Conservation (phyloP, 2,113 vertebrate genomes). For the Epinephelus fuscoguttatus region DNA sequence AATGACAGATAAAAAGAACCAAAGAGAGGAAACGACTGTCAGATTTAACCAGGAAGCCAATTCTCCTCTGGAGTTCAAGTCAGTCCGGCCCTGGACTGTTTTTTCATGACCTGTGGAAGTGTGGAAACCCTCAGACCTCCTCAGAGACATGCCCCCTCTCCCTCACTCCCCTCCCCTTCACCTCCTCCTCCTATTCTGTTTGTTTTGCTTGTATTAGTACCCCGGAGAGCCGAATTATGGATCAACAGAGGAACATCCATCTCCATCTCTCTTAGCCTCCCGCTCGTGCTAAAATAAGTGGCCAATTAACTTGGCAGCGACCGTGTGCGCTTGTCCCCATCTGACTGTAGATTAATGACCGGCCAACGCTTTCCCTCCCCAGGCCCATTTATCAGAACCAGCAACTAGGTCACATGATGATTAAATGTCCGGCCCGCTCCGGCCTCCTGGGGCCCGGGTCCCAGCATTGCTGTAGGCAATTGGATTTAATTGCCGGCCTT, state of each 20-base stretch:
- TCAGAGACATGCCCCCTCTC: constrained; percentile 24
- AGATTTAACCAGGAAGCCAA: constrained; percentile 10
- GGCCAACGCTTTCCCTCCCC: constrained; percentile 88
- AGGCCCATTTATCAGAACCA: constrained; percentile 94
- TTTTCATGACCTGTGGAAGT: constrained; percentile 64
- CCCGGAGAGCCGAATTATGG: constrained; percentile 83
- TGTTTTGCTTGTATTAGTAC: constrained; percentile 77
- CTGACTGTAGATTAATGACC: constrained; percentile 95
- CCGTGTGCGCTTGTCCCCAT: constrained; percentile 91
- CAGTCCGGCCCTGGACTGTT: constrained; percentile 76
- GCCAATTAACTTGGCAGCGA: constrained; percentile 93
- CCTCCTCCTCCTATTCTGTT: constrained; percentile 61
- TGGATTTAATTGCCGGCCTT: constrained; percentile 91
- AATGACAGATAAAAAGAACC: constrained; percentile 1
- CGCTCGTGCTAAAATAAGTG: constrained; percentile 88
- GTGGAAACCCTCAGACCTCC: constrained; percentile 40
- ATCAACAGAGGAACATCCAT: constrained; percentile 84
- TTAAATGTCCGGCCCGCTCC: constrained; percentile 85
- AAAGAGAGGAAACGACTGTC: background rate
- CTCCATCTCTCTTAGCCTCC: constrained; percentile 78
- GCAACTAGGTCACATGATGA: constrained; percentile 93
- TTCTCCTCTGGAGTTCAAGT: constrained; percentile 71
- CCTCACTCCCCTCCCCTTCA: constrained; percentile 18
- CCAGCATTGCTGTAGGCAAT: constrained; percentile 82
- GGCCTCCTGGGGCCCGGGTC: constrained; percentile 82